These are phyloP conservation scores for Chalcis sispes DNA, from an alignment of 2,888 invertebrate genomes.

Conservation along the genomic window DNA sequence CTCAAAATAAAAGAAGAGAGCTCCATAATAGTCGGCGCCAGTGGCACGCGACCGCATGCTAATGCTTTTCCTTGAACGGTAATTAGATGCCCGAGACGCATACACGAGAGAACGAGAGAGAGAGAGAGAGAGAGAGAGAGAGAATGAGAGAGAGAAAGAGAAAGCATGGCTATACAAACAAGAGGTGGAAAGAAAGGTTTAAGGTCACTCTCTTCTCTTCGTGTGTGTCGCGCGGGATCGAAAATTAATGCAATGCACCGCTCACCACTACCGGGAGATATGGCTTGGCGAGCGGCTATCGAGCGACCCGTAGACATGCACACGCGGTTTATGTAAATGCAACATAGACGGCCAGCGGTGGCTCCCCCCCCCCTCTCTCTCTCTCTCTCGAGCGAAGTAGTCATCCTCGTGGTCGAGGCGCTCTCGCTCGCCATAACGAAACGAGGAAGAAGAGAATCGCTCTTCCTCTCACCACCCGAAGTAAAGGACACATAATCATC, in stretches of 20 bases:
- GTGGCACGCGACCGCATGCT: slow-evolving; percentile 66
- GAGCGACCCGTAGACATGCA: slow-evolving; percentile 52
- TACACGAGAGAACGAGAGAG: too few relatives aligned
- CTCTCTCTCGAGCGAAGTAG: slow-evolving; percentile 25
- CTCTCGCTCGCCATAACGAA: too few relatives aligned
- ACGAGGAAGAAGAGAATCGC: slow-evolving; percentile 64
- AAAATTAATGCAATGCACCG: slow-evolving; percentile 74
- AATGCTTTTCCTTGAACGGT: slow-evolving; percentile 64
- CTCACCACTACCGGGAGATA: too few relatives aligned
- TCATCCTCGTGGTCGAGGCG: slow-evolving; percentile 65
- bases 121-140: too few relatives aligned
- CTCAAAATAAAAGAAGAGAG: slow-evolving; percentile 11
- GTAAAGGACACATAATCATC: slow-evolving; percentile 60
- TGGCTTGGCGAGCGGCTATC: slow-evolving; percentile 60
- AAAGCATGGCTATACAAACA: too few relatives aligned
- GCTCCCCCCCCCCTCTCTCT: neutral
- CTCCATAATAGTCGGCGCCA: slow-evolving; percentile 55
- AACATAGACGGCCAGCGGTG: neutral
- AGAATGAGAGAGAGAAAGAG: too few relatives aligned
- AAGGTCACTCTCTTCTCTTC: slow-evolving; percentile 64
- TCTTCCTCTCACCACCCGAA: slow-evolving; percentile 55
- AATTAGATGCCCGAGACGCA: slow-evolving; percentile 60
- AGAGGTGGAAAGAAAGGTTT: slow-evolving; percentile 58
- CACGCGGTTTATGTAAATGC: slow-evolving; percentile 72
- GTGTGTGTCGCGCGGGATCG: slow-evolving; percentile 61